A percentile compares a stretch with the other conserved stretches of the same genome.
phyloP scores from a whole-genome alignment of 2,888 invertebrate species.

The Pristionchus japonicus region DNA sequence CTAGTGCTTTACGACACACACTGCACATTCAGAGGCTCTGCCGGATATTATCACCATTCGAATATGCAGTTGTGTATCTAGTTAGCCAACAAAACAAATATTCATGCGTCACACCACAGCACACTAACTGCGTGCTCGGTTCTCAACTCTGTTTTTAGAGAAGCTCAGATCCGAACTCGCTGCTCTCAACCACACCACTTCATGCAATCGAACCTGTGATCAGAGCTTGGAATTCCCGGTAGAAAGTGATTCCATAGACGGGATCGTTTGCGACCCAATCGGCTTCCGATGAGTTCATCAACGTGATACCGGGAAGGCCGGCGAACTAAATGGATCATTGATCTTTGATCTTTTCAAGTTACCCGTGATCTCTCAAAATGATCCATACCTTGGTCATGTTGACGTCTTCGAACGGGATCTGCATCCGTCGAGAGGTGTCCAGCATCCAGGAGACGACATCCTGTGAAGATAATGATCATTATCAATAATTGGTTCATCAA shows the following conservation, averaged over 20 bases:
- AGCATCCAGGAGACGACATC: conserved; percentile 75
- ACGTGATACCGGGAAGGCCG: conserved; percentile 63
- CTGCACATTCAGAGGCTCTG: not conserved
- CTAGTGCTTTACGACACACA: not conserved
- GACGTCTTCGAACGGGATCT: conserved; percentile 73
- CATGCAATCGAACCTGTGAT: conserved; percentile 21
- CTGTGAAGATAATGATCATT: conserved; percentile 66
- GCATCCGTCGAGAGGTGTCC: conserved; percentile 69
- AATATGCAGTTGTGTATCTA: not conserved
- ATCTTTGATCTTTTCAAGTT: not conserved
- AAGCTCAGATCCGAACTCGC: not conserved
- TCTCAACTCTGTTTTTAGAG: too few species aligned
- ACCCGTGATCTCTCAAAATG: not conserved
- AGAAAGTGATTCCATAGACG: conserved; percentile 69
- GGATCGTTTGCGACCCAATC: conserved; percentile 70
- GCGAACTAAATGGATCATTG: conserved; percentile 63
- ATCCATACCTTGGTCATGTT: conserved; percentile 59
- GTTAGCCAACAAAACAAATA: not conserved
- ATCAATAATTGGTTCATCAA: conserved; percentile 29
- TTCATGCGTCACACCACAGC: not conserved
- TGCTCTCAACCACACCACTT: too few species aligned
- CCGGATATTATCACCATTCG: not conserved
- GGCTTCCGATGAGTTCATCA: conserved; percentile 69
- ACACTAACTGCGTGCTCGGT: too few species aligned
- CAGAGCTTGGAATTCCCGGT: conserved; percentile 62